Percentiles rank a stretch among this genome's conserved stretches.
Conservation (phyloP, 2,888 invertebrate species). For the Agonum fuliginosum region DNA sequence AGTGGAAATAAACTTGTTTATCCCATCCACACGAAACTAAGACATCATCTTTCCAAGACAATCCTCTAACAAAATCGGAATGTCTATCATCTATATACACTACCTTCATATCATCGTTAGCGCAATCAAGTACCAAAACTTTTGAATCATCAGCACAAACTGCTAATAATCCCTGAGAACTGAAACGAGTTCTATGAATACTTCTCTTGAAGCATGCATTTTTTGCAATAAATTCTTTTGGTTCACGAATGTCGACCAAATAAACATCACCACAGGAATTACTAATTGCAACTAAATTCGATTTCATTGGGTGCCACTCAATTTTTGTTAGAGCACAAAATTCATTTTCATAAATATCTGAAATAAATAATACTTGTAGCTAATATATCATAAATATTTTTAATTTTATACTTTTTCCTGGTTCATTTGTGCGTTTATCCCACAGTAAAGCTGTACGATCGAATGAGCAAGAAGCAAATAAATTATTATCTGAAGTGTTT, state of each 20-base stretch:
- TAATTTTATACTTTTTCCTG: constrained; percentile 68
- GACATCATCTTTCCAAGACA: constrained; percentile 74
- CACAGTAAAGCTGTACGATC: constrained; percentile 74
- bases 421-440: constrained; percentile 72
- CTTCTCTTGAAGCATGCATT: constrained; percentile 68
- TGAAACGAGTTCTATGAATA: constrained; percentile 71
- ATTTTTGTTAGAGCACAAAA: constrained; percentile 71
- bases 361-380: constrained; percentile 21
- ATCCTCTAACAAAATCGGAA: constrained; percentile 75
- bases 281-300: constrained; percentile 73
- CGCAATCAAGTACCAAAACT: constrained; percentile 72
- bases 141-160: constrained; percentile 73
- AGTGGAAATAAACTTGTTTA: constrained; percentile 71
- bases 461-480: constrained; percentile 75
- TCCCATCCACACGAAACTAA: constrained; percentile 79
- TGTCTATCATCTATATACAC: constrained; percentile 73
- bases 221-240: constrained; percentile 68
- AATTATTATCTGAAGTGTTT: constrained; percentile 72
- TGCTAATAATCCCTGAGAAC: constrained; percentile 71
- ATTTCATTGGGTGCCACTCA: constrained; percentile 71
- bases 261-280: constrained; percentile 74
- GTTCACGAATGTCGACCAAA: constrained; percentile 74
- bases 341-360: constrained; percentile 71
- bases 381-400: constrained; percentile 8
- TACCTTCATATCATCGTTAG: constrained; percentile 67